Evolutionary conservation across 1,140 invertebrate species (phyloP), one percentile per base, ranked within the genome.

Genomic region (Babylonia areolata): DNA sequence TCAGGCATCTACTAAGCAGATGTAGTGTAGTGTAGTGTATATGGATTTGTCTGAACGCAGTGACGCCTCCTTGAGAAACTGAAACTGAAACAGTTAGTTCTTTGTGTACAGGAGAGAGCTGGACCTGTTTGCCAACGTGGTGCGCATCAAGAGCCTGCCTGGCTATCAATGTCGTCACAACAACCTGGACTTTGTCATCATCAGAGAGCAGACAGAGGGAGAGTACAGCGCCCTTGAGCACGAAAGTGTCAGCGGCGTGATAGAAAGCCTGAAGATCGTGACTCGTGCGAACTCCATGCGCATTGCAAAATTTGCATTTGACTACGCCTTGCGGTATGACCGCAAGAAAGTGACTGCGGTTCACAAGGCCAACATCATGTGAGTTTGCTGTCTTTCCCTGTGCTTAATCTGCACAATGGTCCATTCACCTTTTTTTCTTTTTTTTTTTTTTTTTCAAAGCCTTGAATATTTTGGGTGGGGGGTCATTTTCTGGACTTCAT

Each of bases 281-380:
- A 99, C 99, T 2, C 96, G 96, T 23, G 95, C 96, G 20, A 99
- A 99, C 91, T 99, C 98, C 23, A 96, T 97, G 94, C 96, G 98
- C 87, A 99, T 99, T 92, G 99, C 99, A 12, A 99, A 99, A 94
- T 99, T 99, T 95, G 99, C 99, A 1, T 99, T 99, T 95, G 99
- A 99, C 95, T 99, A 99, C 95, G 99, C 99, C 0, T 97, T 98
- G 11, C 99, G 98, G 94, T 97, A 98, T 94, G 97, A 97, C 88
- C 96, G 98, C 39, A 94, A 95, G 82, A 99, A 99, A 95, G 95
- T 95, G 5, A 95, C 94, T 42, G 93, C 93, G 17, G 98, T 99
- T 37, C 99, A 99, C 94, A 99, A 99, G 95, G 99, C 99, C 2
- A 99, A 99, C 92, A 99, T 99, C 92, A 99, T 99, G 94, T 95